These are phyloP conservation scores for Crocuta crocuta DNA, from an alignment of 2,113 vertebrate genomes.

Conservation along the genomic window DNA sequence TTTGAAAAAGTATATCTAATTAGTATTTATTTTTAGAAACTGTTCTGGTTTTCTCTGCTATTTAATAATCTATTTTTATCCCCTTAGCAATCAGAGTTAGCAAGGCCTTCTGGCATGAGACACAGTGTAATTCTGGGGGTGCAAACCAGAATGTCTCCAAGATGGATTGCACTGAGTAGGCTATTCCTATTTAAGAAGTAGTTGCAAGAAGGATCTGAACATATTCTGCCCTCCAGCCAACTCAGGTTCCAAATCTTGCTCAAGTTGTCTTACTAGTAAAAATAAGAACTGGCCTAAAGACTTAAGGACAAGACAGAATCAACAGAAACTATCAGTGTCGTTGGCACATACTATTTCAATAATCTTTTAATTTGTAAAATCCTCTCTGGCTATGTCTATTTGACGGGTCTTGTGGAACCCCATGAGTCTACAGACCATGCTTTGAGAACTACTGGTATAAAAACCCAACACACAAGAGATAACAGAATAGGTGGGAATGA, in stretches of 20 bases:
- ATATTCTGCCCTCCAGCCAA: conserved; percentile 15
- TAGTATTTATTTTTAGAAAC: conserved; percentile 76
- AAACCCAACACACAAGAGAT: background rate
- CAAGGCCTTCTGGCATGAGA: conserved; percentile 47
- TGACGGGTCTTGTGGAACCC: background rate
- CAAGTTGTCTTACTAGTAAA: background rate
- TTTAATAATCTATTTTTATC: conserved; percentile 65
- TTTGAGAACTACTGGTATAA: background rate
- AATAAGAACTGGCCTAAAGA: conserved; percentile 45
- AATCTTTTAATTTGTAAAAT: conserved; percentile 41
- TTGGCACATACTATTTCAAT: background rate
- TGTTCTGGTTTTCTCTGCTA: conserved; percentile 63
- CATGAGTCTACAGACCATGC: background rate
- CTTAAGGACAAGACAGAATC: conserved; percentile 11
- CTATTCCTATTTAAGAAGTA: conserved; percentile 52
- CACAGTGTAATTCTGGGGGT: conserved; percentile 3
- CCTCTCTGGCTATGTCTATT: background rate
- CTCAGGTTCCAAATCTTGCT: background rate
- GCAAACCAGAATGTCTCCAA: conserved; percentile 45
- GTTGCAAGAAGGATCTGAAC: background rate
- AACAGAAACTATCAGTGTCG: background rate
- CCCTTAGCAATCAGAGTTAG: conserved; percentile 66
- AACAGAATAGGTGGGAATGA: background rate
- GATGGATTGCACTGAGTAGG: background rate
- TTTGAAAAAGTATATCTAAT: conserved; percentile 60